Conservation (phyloP, 2,888 invertebrate species). For the Drosophila prostipennis region DNA sequence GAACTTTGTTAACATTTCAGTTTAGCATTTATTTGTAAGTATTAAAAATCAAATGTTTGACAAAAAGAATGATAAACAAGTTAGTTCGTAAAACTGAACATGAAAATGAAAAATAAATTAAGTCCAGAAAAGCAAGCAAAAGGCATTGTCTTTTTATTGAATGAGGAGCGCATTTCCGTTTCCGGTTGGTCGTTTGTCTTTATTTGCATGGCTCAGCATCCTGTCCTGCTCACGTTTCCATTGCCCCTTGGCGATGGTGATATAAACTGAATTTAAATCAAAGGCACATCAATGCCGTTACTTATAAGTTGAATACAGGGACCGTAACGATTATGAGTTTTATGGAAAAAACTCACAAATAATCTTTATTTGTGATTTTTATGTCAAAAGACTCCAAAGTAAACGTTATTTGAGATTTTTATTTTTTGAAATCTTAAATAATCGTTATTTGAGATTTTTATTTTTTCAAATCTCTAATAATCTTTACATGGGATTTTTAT, state of each 20-base stretch:
- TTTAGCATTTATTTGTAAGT: slow-evolving; percentile 27
- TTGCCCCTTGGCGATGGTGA: background rate
- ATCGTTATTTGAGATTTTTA: no score
- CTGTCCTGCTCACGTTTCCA: background rate
- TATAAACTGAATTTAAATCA: background rate
- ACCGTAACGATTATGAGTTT: no score
- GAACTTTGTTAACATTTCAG: slow-evolving; percentile 26
- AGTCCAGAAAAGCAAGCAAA: slow-evolving; percentile 17
- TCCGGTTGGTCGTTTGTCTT: background rate
- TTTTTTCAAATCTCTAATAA: no score
- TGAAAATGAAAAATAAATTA: slow-evolving; percentile 38
- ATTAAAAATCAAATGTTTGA: slow-evolving; percentile 29
- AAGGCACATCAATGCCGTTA: background rate
- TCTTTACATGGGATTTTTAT: no score
- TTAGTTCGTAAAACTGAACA: slow-evolving; percentile 39
- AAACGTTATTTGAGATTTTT: no score
- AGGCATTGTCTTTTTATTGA: slow-evolving; percentile 8
- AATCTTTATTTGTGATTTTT: no score
- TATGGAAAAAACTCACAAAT: no score
- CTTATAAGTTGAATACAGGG: background rate
- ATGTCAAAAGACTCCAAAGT: no score
- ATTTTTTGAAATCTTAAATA: no score
- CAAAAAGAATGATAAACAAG: slow-evolving; percentile 6
- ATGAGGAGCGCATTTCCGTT: slow-evolving; percentile 9
- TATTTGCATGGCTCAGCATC: background rate